Conservation (phyloP, 92 coral and sea anemone species). For the Porites divaricata region DNA sequence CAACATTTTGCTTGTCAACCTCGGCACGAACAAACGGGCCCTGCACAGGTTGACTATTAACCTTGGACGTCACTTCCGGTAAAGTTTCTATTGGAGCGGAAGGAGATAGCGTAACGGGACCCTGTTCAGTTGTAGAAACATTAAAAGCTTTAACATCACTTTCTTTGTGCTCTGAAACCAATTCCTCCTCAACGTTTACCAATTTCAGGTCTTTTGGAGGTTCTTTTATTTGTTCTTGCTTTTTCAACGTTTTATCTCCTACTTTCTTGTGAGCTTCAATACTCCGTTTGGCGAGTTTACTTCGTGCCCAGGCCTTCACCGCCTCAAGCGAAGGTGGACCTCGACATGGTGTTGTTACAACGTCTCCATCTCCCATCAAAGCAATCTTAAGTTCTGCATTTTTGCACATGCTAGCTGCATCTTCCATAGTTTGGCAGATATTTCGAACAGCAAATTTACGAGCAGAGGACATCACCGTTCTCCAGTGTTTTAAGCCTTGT, state of each 20-base stretch:
- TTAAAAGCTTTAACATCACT: background rate
- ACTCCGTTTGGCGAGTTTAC: constrained; percentile 35
- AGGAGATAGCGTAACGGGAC: background rate
- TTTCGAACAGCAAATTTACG: constrained; percentile 53
- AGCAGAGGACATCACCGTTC: constrained; percentile 61
- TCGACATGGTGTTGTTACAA: constrained; percentile 76
- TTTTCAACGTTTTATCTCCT: background rate
- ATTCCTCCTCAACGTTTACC: background rate
- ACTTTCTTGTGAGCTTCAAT: background rate
- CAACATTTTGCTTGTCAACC: background rate
- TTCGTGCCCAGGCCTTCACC: constrained; percentile 77
- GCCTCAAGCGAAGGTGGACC: constrained; percentile 71
- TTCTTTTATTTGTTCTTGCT: background rate
- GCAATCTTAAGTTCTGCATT: constrained; percentile 78
- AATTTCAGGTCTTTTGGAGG: background rate
- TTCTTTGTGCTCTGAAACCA: background rate
- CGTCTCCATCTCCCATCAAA: constrained; percentile 73
- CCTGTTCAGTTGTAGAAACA: background rate
- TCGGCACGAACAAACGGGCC: background rate
- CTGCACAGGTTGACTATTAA: background rate
- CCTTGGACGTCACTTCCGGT: background rate
- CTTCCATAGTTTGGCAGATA: constrained; percentile 58
- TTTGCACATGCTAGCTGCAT: constrained; percentile 51
- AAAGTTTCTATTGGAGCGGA: background rate
- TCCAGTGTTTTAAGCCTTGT: constrained; percentile 79